Percentiles rank a stretch among this genome's conserved stretches.
Conservation (phyloP, 1,140 invertebrate species). For the Papilio machaon region DNA sequence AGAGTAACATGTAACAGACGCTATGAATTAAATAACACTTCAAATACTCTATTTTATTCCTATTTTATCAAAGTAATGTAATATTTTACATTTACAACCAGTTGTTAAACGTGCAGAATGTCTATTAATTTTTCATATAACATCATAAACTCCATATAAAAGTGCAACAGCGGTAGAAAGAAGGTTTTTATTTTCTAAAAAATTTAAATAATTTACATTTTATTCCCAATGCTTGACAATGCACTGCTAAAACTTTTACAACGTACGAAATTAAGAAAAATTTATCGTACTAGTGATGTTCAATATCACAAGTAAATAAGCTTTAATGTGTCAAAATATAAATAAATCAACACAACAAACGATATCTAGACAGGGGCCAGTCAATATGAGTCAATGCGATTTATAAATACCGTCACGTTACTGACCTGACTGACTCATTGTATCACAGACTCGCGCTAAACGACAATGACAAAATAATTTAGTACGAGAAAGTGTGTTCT, state of each 20-base stretch:
- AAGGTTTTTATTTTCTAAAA: no score
- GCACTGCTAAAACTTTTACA: no score
- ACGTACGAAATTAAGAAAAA: no score
- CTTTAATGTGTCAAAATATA: not conserved
- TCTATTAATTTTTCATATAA: no score
- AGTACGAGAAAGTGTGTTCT: not conserved
- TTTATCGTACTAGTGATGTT: no score
- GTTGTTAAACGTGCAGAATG: no score
- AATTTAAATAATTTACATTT: no score
- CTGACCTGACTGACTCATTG: not conserved
- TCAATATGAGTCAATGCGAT: conserved; percentile 20
- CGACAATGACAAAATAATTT: not conserved
- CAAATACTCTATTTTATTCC: not conserved
- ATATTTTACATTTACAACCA: no score
- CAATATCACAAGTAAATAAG: not conserved
- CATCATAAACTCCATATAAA: no score
- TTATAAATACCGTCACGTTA: not conserved
- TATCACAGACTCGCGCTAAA: not conserved
- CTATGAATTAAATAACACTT: not conserved
- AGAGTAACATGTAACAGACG: not conserved
- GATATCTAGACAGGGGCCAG: not conserved
- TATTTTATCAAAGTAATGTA: no score
- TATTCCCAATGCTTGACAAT: no score
- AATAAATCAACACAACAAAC: not conserved
- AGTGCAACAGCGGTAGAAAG: no score